Evolutionary conservation across 1,140 invertebrate genomes (phyloP), one percentile per base, ranked within the genome.

Genomic region (Myzus persicae): DNA sequence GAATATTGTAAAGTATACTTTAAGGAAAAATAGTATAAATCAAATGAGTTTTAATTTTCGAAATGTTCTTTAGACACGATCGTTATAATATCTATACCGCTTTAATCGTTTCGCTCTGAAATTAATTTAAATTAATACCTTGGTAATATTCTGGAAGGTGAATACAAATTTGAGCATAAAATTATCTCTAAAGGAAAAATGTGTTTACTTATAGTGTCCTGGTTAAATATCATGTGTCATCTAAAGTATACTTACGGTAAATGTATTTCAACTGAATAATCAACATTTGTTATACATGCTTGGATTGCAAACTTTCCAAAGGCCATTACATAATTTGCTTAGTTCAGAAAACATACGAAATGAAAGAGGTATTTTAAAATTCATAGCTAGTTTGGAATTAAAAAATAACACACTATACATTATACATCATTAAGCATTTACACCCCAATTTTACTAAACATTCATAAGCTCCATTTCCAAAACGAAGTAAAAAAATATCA

Each of bases 41-140:
- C 44, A 88, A 88, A 88, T 36, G 44, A 48, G 31, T 88, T 88
- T 88, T 88, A 88, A 88, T 88, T 48, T 88, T 88, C 31, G 44
- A 46, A 48, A 88, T 88, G 85, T 46, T 46, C 85, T 88, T 88
- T 31, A 48, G 42, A 36, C 31, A 46, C 42, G 42, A 48, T 88
- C 85, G 85, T 46, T 88, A 48, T 88, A 88, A 36, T 88, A 88
- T 48, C n/a, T 36, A 88, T 88, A 88, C 42, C 42, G 2, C 44
- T 48, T 46, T 88, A 88, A 88, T 48, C 85, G 85, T 88, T 88
- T 88, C 44, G 7, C n/a, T 88, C 31, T 48, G 40, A 85, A 85
- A 85, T 85, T 88, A 88, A 88, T 88, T 88, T 88, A 46, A 88
- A 88, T 46, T 48, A 88, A 87, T 87, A 87, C 26, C 84, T 44